These are phyloP conservation scores for Nephotettix cincticeps DNA, from an alignment of 1,140 invertebrate species.

Conservation along the genomic window DNA sequence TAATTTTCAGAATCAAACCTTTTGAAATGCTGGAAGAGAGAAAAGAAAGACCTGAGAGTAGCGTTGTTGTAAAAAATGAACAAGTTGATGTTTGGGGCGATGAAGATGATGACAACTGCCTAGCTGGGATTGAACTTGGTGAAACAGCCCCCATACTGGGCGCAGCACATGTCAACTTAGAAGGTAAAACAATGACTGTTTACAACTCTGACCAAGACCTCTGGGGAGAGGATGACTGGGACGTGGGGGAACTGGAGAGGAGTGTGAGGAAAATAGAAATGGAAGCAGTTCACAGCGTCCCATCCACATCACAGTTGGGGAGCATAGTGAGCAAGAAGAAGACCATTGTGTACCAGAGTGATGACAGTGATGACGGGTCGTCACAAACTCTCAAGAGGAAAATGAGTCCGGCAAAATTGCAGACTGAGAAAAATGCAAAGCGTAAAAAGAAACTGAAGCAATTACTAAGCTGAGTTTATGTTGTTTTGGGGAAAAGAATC, in stretches of 20 bases:
- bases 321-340: not conserved
- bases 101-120: not conserved
- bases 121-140: not conserved
- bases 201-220: not conserved
- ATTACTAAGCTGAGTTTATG: not conserved
- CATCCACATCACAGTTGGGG: not conserved
- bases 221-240: not conserved
- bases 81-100: constrained; percentile 2
- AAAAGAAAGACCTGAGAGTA: too few species aligned
- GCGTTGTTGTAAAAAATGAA: too few species aligned
- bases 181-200: not conserved
- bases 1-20: too few species aligned
- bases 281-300: not conserved
- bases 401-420: not conserved
- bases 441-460: not conserved
- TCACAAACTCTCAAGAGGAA: not conserved
- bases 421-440: not conserved
- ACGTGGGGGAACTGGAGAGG: not conserved
- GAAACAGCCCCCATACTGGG: not conserved
- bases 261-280: not conserved
- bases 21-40: too few species aligned
- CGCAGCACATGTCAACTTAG: not conserved
- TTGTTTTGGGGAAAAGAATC: not conserved
- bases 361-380: not conserved
- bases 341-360: not conserved